phyloP scores from a whole-genome alignment of 53 echinoderm and acorn worm genomes.

The Henricia sp. region DNA sequence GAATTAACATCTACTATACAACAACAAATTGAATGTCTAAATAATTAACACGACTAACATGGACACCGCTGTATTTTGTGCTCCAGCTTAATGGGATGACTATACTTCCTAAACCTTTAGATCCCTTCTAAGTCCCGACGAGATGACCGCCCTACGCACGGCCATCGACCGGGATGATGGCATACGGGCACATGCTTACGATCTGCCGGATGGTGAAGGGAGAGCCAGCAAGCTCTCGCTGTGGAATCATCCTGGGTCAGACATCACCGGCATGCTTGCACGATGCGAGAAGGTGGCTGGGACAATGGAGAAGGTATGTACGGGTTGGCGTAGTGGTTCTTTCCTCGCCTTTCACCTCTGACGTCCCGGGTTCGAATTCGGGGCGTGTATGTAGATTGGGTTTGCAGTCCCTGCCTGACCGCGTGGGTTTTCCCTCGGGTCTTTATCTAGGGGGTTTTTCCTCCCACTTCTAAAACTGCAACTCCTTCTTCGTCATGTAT shows the following conservation, averaged over 20 bases:
- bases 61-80: background rate
- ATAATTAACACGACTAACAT: too few relatives aligned
- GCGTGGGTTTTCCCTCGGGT: too few relatives aligned
- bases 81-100: background rate
- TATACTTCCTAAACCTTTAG: background rate
- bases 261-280: constrained; percentile 74
- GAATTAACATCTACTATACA: too few relatives aligned
- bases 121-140: constrained; percentile 52
- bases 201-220: constrained; percentile 60
- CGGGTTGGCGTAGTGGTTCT: too few relatives aligned
- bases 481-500: too few relatives aligned
- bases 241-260: constrained; percentile 73
- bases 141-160: constrained; percentile 61
- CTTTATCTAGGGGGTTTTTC: background rate
- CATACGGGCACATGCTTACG: constrained; percentile 41
- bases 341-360: too few relatives aligned
- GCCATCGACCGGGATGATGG: constrained; percentile 66
- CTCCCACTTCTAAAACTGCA: too few relatives aligned
- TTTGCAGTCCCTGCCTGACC: too few relatives aligned
- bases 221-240: constrained; percentile 21
- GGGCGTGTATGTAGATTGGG: too few relatives aligned
- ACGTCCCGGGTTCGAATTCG: too few relatives aligned
- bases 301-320: constrained; percentile 68
- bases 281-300: constrained; percentile 72
- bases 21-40: too few relatives aligned